Percentiles rank a stretch among this genome's conserved stretches.
Evolutionary conservation across 2,797 vertebrate species (phyloP).

Genomic region (Limnodromus scolopaceus): DNA sequence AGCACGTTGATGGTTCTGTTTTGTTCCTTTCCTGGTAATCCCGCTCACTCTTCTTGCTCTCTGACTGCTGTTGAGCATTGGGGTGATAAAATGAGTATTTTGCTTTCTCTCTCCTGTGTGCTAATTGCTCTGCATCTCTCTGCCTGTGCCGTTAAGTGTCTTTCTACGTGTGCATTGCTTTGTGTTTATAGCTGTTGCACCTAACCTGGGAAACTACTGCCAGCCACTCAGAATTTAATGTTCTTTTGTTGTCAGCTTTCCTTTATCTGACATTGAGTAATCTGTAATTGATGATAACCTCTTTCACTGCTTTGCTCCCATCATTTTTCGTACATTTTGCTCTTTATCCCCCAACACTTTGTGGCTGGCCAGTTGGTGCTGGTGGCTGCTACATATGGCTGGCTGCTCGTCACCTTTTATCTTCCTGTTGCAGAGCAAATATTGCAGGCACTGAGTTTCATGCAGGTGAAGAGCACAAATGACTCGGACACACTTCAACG

Average conservation of each 20-base stretch:
- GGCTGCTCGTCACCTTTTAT: background rate
- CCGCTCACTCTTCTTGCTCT: background rate
- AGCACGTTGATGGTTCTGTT: background rate
- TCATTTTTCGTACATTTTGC: accelerated
- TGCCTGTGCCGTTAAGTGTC: background rate
- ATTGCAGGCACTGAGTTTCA: background rate
- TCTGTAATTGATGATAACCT: background rate
- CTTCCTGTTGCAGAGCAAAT: background rate
- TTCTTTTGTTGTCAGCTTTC: background rate
- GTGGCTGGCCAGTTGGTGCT: background rate
- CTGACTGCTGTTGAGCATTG: background rate
- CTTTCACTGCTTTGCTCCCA: background rate
- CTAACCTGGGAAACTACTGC: background rate
- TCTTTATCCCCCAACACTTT: background rate
- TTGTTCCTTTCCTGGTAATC: background rate
- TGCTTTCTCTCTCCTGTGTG: background rate
- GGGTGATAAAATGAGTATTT: background rate
- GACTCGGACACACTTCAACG: background rate
- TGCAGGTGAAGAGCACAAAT: background rate
- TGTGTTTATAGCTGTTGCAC: background rate
- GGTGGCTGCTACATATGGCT: accelerated
- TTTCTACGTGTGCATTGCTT: background rate
- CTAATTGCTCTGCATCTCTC: background rate
- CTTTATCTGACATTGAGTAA: background rate
- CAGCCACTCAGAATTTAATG: background rate